phyloP scores from a whole-genome alignment of 2,113 vertebrate genomes.

The Pandion haliaetus region DNA sequence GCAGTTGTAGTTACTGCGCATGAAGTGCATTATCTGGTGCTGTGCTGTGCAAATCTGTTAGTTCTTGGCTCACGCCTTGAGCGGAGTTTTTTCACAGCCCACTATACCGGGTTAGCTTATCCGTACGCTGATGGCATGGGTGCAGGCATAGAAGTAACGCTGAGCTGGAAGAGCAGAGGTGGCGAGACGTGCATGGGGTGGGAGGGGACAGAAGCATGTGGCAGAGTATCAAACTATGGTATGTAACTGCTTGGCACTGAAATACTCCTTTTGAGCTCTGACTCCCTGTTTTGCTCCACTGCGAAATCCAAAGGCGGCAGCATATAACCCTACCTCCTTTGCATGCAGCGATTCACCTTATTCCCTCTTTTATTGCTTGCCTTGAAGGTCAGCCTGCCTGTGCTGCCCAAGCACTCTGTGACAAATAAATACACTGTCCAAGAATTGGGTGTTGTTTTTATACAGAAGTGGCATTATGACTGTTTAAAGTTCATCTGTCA shows the following conservation, averaged over 20 bases:
- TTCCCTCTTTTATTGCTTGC: neutral
- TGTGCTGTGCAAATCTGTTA: neutral
- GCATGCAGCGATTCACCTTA: neutral
- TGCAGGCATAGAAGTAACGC: neutral
- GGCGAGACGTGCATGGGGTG: neutral
- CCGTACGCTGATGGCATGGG: neutral
- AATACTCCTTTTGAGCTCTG: neutral
- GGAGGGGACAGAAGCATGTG: neutral
- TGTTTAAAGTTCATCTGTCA: neutral
- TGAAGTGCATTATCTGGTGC: neutral
- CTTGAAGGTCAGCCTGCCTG: neutral
- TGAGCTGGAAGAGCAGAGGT: neutral
- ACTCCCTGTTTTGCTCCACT: neutral
- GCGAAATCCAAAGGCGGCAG: neutral
- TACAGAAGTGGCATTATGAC: neutral
- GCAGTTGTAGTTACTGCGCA: neutral
- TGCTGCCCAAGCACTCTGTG: neutral
- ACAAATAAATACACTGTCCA: neutral
- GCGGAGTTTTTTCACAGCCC: neutral
- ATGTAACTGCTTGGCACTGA: neutral
- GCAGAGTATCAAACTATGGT: neutral
- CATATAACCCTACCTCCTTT: neutral
- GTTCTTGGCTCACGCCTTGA: neutral
- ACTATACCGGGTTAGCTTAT: neutral
- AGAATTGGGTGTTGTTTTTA: neutral